A percentile compares a stretch with the other conserved stretches of the same genome.
Evolutionary conservation across 2,888 invertebrate species (phyloP).

Genomic region (Stenodema calcarata): DNA sequence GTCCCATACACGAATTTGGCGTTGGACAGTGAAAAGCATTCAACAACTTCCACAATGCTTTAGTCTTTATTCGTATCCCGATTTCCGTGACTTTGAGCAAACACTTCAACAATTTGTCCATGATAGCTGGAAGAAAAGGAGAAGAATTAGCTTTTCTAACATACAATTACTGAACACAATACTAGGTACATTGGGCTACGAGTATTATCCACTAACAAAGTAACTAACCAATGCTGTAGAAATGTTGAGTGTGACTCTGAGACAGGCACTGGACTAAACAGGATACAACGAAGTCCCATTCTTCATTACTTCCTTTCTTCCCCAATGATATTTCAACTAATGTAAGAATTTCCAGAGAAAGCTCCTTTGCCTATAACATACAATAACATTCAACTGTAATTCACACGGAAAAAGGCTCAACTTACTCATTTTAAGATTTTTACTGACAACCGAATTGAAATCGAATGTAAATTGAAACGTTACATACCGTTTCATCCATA

Average conservation of each 20-base stretch:
- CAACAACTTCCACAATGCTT: slow-evolving; percentile 63
- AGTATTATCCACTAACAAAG: too few relatives aligned
- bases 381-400: not conserved
- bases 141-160: too few relatives aligned
- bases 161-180: too few relatives aligned
- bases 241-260: slow-evolving; percentile 65
- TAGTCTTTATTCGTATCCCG: slow-evolving; percentile 11
- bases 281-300: slow-evolving; percentile 64
- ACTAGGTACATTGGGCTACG: too few relatives aligned
- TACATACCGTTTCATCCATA: slow-evolving; percentile 16
- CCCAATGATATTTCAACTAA: slow-evolving; percentile 61
- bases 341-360: slow-evolving; percentile 61
- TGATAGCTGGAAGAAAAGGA: slow-evolving; percentile 62
- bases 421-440: not conserved
- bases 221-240: slow-evolving; percentile 65
- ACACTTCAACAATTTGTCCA: slow-evolving; percentile 60
- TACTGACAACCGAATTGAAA: not conserved
- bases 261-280: slow-evolving; percentile 64
- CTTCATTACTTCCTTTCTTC: not conserved
- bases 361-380: slow-evolving; percentile 52
- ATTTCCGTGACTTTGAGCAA: slow-evolving; percentile 40
- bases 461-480: too few relatives aligned
- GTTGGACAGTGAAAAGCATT: slow-evolving; percentile 66
- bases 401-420: too few relatives aligned
- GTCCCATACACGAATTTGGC: slow-evolving; percentile 66